Evolutionary conservation across 2,113 vertebrate species (phyloP).

Genomic region (Aldabrachelys gigantea): DNA sequence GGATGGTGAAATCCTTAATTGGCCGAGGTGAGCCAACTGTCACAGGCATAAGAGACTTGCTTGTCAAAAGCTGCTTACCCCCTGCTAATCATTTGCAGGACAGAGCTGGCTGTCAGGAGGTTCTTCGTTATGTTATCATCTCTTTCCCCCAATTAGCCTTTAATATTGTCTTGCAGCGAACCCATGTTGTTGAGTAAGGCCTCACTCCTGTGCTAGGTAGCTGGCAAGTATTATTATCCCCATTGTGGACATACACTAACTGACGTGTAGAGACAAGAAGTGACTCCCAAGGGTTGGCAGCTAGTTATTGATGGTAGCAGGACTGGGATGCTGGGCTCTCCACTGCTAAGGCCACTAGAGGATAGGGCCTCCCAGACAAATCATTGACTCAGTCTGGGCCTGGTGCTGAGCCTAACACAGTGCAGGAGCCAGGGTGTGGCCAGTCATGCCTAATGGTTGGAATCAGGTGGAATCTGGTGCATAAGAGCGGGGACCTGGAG

Average conservation of each 20-base stretch:
- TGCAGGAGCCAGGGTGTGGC: background rate
- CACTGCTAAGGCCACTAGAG: background rate
- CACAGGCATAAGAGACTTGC: background rate
- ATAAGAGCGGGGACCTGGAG: background rate
- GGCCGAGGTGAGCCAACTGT: background rate
- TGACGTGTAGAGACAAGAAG: background rate
- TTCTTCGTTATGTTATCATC: background rate
- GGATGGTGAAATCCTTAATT: background rate
- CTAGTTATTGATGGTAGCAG: background rate
- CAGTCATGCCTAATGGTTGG: background rate
- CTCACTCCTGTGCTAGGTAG: background rate
- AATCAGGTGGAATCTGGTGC: background rate
- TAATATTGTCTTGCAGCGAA: background rate
- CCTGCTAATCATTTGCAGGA: background rate
- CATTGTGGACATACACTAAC: background rate
- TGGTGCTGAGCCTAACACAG: background rate
- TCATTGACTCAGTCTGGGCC: background rate
- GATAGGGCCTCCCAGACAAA: background rate
- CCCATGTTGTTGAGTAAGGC: background rate
- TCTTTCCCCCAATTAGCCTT: background rate
- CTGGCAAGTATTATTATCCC: background rate
- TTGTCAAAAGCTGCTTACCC: background rate
- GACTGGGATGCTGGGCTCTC: background rate
- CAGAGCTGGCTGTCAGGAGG: background rate
- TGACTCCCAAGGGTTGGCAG: background rate